Base-by-base conservation (phyloP, 23 tunicate species). In the Corella eumyota region DNA sequence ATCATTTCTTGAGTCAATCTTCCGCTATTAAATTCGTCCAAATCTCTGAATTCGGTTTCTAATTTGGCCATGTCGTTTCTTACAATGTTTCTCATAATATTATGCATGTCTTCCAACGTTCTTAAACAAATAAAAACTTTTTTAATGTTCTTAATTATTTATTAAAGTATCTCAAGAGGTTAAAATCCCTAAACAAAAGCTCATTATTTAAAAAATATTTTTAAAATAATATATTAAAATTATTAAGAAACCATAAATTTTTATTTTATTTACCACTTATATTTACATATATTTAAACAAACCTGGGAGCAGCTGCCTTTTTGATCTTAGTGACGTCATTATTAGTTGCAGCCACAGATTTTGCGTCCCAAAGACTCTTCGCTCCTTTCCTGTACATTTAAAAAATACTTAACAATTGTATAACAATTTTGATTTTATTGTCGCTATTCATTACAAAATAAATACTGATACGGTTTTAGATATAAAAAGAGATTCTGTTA, bases 21-120 rank as follows among this genome's bases (percentile, higher is more conserved):
- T 15, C 98, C 98, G n/a, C 79, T 69, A 62, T 92, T 92, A 80
- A 60, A 76, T 50, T 92, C 93, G 68, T 92, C 98, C 30, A 92
- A 45, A 25, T 76, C 59, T 6, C 93, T 60, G 49, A 92, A 92
- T 57, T 92, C 86, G n/a, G 63, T 61, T 71, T 92, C 98, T 34
- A 82, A 64, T 34, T 78, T 61, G 59, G 56, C 70, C 92, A 88
- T 78, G 68, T 88, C 83, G 56, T 78, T 88, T 19, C 76, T 66
- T 4, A 88, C 96, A 51, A 88, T 57, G 32, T 65, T 72, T 30
- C 78, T 67, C 20, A 92, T 29, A 13, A 77, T 77, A 17, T 46
- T 66, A 44, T 92, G 92, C n/a, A 92, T 68, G 3, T 83, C 93
- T 6, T 81, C 87, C 30, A 52, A 31, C 26, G 80, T 62, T 32